A percentile compares a stretch with the other conserved stretches of the same genome.
Conservation (phyloP, 2,113 vertebrate genomes). For the Silurus glanis region DNA sequence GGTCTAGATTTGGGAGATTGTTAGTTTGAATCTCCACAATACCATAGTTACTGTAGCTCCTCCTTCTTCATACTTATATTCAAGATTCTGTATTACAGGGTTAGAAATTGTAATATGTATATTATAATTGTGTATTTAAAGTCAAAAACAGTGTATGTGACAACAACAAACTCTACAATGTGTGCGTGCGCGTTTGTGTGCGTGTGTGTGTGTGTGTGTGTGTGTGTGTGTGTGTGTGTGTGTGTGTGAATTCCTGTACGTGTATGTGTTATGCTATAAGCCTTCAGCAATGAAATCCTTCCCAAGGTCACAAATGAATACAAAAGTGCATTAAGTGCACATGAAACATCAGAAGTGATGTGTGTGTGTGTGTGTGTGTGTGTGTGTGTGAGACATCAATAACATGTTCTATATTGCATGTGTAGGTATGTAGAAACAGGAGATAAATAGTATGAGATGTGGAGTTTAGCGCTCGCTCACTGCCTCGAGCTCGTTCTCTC, state of each 20-base stretch:
- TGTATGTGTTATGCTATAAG: background rate
- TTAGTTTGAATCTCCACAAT: background rate
- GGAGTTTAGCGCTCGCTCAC: background rate
- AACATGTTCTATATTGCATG: background rate
- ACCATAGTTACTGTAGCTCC: background rate
- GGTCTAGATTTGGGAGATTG: background rate
- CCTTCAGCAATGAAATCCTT: background rate
- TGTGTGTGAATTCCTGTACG: background rate
- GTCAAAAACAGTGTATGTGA: background rate
- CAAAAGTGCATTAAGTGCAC: background rate
- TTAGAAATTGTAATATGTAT: background rate
- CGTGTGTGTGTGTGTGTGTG: too few species aligned
- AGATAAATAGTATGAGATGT: background rate
- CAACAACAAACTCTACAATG: background rate
- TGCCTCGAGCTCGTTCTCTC: background rate
- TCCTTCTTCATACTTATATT: background rate
- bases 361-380: background rate
- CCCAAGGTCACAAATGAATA: conserved; percentile 18
- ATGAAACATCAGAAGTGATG: background rate
- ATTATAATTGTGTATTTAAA: background rate
- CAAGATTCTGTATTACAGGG: background rate
- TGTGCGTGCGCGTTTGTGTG: background rate
- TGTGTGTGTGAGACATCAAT: background rate
- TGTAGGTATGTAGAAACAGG: background rate
- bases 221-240: too few species aligned